These are phyloP conservation scores for Geodia barretti DNA, from an alignment of 37 sponge, comb jelly and placozoan species.

Conservation along the genomic window DNA sequence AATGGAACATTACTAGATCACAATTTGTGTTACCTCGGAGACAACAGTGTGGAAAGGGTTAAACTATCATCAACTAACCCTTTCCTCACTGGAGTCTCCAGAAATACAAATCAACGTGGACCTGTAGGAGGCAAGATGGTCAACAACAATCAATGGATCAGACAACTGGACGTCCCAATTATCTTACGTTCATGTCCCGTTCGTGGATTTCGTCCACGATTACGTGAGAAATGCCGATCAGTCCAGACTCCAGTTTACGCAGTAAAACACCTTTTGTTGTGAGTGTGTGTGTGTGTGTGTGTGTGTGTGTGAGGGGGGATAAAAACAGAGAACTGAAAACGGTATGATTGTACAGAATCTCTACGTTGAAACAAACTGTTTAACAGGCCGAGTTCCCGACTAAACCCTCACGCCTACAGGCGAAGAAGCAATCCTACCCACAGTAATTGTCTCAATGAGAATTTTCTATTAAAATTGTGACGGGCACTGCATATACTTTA, in stretches of 20 bases:
- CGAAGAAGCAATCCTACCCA: too few relatives aligned
- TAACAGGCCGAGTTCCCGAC: too few relatives aligned
- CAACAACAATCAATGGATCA: too few relatives aligned
- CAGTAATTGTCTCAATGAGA: too few relatives aligned
- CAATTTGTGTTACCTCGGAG: background rate
- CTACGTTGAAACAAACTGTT: too few relatives aligned
- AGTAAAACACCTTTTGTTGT: slow-evolving; percentile 41
- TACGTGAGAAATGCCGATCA: slow-evolving; percentile 75
- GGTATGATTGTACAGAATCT: background rate
- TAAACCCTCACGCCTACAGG: too few relatives aligned
- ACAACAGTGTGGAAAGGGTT: background rate
- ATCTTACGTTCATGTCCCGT: slow-evolving; percentile 71
- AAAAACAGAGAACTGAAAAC: background rate
- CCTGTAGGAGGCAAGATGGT: background rate
- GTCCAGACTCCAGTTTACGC: slow-evolving; percentile 62
- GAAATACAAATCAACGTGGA: background rate
- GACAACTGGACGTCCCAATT: background rate
- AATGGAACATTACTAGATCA: background rate
- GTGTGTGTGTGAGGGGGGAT: background rate
- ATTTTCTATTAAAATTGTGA: too few relatives aligned
- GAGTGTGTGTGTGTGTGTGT: background rate
- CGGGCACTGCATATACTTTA: too few relatives aligned
- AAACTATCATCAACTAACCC: background rate
- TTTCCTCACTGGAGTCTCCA: background rate
- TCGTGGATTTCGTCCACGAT: slow-evolving; percentile 85